Base-by-base conservation (phyloP, 2,888 invertebrate genomes). In the Carabus problematicus region DNA sequence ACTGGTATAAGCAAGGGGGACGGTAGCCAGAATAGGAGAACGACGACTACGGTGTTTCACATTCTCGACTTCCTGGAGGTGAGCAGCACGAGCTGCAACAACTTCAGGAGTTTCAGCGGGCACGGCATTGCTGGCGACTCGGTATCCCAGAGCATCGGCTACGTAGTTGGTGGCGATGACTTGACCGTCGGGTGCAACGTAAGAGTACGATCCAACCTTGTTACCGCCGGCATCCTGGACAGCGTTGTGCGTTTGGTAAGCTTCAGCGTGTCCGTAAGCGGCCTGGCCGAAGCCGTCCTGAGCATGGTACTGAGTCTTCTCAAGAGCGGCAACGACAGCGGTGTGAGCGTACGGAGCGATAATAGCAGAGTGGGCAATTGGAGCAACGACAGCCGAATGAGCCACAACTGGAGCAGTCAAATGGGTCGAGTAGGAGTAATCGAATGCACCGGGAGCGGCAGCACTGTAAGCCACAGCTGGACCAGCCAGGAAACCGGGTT, bases 371-470 rank as follows among this genome's bases (percentile, higher is more conserved):
- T 70, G 64, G 9, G 52, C 18, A 16, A 18, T 9, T n/a, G 83
- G 82, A 80, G 84, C 82, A 76, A 83, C 83, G 72, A 82, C 83
- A 66, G 84, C 84, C 74, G 84, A 83, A 81, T 84, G 84, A 77
- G 83, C 76, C 72, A 83, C 84, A 73, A 79, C 82, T 67, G 83
- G 84, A 61, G 83, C 83, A 76, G 82, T 75, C 72, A 84, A 84
- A 72, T 82, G 75, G 72, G 83, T 82, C 75, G 84, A 84, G 82
- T 84, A 84, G 77, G 84, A 83, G 72, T 75, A 76, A 77, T 83
- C 84, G 70, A 83, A 61, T 18, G 56, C 49, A 54, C 55, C 54
- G 8, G 55, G 55, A 4, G 40, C 69, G 16, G 40, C 47, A 41
- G 39, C 54, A 40, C 29, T 45, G 49, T 69, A 69, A 39, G 69